Percentiles rank a stretch among this genome's conserved stretches.
These are phyloP conservation scores for Pogonophryne albipinna DNA, from an alignment of 2,797 vertebrate genomes.

Conservation along the genomic window DNA sequence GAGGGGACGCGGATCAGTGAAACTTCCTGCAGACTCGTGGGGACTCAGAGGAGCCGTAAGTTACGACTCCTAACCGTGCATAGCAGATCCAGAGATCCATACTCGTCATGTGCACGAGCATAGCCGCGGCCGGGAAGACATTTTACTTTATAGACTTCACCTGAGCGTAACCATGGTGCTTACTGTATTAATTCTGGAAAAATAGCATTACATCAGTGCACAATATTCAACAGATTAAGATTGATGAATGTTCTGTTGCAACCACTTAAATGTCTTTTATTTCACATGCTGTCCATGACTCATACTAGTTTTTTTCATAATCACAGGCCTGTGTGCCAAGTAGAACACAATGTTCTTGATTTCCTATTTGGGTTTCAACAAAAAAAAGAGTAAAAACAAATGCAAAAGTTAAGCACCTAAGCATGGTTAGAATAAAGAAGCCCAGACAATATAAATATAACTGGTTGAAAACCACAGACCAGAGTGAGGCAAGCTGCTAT, in stretches of 20 bases:
- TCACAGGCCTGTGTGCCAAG: background rate
- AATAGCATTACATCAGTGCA: background rate
- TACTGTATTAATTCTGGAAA: background rate
- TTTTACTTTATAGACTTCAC: too few species aligned
- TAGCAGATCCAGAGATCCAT: too few species aligned
- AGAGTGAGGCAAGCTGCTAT: background rate
- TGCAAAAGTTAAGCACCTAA: background rate
- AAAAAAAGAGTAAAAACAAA: background rate
- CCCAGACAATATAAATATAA: background rate
- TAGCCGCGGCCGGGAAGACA: too few species aligned
- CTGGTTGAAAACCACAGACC: constrained; percentile 18
- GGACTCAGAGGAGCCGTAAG: too few species aligned
- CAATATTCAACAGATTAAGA: background rate
- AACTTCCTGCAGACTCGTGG: too few species aligned
- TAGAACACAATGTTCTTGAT: background rate
- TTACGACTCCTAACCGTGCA: too few species aligned
- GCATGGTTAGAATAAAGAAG: background rate
- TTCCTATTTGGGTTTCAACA: background rate
- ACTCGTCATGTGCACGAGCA: too few species aligned
- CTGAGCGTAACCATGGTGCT: too few species aligned
- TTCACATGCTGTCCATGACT: background rate
- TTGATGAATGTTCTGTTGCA: background rate
- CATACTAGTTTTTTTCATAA: background rate
- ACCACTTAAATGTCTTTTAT: background rate
- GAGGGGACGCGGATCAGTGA: too few species aligned